phyloP scores from a whole-genome alignment of 2,888 invertebrate species.

The Calliphora vomitoria region DNA sequence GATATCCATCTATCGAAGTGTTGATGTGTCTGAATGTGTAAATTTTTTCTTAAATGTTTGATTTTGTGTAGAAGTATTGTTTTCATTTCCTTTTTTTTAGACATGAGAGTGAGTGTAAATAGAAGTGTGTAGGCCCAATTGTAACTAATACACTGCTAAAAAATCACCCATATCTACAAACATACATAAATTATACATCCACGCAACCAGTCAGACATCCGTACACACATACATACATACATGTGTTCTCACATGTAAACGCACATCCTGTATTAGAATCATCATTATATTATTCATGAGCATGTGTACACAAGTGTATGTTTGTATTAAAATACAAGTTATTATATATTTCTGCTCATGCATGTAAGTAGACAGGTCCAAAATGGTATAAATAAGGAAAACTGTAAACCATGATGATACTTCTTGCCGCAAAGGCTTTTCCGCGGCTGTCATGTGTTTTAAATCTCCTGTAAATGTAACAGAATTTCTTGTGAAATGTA shows the following conservation, averaged over 20 bases:
- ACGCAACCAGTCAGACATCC: slow-evolving; percentile 20
- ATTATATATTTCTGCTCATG: background rate
- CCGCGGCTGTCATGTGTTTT: too few species aligned
- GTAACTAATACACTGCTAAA: slow-evolving; percentile 8
- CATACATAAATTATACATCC: background rate
- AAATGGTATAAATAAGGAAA: too few species aligned
- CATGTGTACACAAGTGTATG: slow-evolving; percentile 38
- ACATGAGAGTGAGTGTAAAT: background rate
- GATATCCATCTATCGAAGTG: too few species aligned
- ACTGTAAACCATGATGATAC: too few species aligned
- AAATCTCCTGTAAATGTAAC: too few species aligned
- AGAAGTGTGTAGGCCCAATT: slow-evolving; percentile 29
- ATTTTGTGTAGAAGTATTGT: slow-evolving; percentile 29
- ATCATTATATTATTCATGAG: slow-evolving; percentile 57
- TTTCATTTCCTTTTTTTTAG: slow-evolving; percentile 41
- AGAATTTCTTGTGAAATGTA: too few species aligned
- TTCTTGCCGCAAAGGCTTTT: too few species aligned
- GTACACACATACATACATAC: background rate
- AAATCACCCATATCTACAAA: background rate
- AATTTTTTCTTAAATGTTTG: slow-evolving; percentile 13
- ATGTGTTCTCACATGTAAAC: background rate
- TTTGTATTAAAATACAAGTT: background rate
- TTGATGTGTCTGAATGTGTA: background rate
- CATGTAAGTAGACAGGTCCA: too few species aligned
- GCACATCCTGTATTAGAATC: slow-evolving; percentile 64